phyloP scores from a whole-genome alignment of 2,113 vertebrate genomes.

The Diphyllodes magnificus region DNA sequence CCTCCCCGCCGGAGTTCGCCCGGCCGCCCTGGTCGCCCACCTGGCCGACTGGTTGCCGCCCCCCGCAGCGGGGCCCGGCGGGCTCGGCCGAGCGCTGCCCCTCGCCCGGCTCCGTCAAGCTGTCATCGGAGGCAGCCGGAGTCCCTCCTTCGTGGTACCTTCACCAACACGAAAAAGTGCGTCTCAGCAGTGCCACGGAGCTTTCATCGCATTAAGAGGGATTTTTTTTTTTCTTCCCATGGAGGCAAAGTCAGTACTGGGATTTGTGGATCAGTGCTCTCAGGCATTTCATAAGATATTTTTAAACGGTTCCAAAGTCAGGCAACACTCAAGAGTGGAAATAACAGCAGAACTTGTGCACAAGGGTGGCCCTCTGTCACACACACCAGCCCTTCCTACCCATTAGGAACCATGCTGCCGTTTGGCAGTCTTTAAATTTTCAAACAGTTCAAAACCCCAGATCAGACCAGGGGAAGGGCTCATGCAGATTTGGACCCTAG shows the following conservation, averaged over 20 bases:
- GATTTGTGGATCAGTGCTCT: neutral
- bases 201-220: neutral
- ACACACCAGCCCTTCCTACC: neutral
- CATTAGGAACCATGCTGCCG: fast-evolving
- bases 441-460: neutral
- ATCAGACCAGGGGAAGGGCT: neutral
- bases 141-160: neutral
- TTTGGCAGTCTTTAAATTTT: neutral
- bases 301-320: neutral
- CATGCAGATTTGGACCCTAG: neutral
- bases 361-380: too few species aligned
- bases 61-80: neutral
- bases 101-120: neutral
- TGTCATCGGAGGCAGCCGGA: neutral
- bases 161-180: neutral
- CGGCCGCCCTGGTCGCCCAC: neutral
- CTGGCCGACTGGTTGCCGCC: neutral
- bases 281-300: neutral
- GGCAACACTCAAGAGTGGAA: neutral
- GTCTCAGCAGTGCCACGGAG: neutral
- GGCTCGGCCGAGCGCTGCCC: neutral
- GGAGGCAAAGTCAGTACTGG: neutral
- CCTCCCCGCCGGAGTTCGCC: neutral
- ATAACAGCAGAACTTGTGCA: neutral
- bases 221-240: neutral